phyloP scores from a whole-genome alignment of 1,140 invertebrate species.

The Megalonaias nervosa region DNA sequence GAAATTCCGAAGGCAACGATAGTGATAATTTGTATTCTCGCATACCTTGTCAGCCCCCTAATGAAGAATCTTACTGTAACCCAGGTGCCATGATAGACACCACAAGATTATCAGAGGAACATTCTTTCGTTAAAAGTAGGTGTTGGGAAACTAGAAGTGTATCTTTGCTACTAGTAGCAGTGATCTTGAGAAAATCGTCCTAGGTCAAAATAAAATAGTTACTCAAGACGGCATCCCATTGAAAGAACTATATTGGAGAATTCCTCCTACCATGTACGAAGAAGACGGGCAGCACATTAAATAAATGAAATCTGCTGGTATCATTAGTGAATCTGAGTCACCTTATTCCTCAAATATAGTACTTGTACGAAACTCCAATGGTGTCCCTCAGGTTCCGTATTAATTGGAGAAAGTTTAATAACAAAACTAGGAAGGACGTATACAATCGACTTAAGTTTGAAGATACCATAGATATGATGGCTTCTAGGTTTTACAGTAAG shows the following conservation, averaged over 20 bases:
- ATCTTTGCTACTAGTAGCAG: conserved; percentile 15
- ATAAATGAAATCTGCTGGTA: conserved; percentile 11
- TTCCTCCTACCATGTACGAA: conserved; percentile 25
- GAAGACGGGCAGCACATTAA: conserved; percentile 14
- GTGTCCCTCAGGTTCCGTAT: conserved; percentile 22
- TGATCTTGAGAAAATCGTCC: conserved; percentile 13
- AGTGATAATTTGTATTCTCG: too few relatives aligned
- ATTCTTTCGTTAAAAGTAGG: conserved; percentile 2
- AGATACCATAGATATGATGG: conserved; percentile 31
- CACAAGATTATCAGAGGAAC: too few relatives aligned
- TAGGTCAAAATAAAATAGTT: conserved; percentile 13
- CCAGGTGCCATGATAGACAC: too few relatives aligned
- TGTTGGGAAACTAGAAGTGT: conserved; percentile 23
- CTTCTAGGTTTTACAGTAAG: conserved; percentile 45
- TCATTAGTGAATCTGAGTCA: conserved; percentile 8
- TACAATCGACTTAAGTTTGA: conserved; percentile 15
- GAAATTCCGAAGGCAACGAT: too few relatives aligned
- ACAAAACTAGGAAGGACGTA: not conserved
- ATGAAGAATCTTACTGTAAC: too few relatives aligned
- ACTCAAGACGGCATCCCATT: conserved; percentile 15
- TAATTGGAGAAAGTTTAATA: conserved; percentile 5
- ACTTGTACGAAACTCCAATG: conserved; percentile 12
- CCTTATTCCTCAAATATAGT: conserved; percentile 14
- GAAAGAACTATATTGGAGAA: conserved; percentile 19
- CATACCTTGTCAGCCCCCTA: too few relatives aligned